Base-by-base conservation (phyloP, 2,888 invertebrate species). In the Lasioglossum morio region DNA sequence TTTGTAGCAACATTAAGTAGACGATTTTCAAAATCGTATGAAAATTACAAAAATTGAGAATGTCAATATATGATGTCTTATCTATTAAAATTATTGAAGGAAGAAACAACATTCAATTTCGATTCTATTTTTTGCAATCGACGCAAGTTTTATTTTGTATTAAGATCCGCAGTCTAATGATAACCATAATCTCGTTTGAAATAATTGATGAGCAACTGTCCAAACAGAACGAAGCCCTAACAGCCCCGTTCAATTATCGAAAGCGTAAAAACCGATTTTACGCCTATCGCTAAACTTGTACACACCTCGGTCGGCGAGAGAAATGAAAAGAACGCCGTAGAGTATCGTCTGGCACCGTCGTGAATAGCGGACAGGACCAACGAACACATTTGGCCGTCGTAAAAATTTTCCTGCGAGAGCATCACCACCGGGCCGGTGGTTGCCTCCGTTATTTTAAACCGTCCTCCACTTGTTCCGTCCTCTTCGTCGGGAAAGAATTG, bases 401-500 rank as follows among this genome's bases (percentile, higher is more conserved):
- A 89, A 90, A 92, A 90, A 87, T 79, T 78, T 70, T 82, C 79
- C 79, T 66, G 72, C 66, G 46, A 70, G 57, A 78, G 78, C 43
- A 43, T 14, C 63, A 72, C 81, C 73, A 77, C 60, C 80, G 46
- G 72, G 19, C 69, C 81, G 76, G 87, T 87, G 84, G 87, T 85
- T 85, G 73, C 79, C 78, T 60, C 81, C 84, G 90, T 90, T 92
- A 91, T 88, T 87, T 91, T 87, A 88, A 89, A 89, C 84, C 80
- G 81, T 81, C 76, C 87, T 87, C 81, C 81, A 87, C 88, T 91
- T 89, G 86, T 89, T 81, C 82, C 84, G 83, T 86, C 82, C 82
- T 81, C 85, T 88, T 90, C 88, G 81, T 72, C 75, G 69, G 81
- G 72, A 82, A 75, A 53, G 53, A 66, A 81, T 73, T 19, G 70